Base-by-base conservation (phyloP, 2,113 vertebrate genomes). In the Emydura subglobosa region DNA sequence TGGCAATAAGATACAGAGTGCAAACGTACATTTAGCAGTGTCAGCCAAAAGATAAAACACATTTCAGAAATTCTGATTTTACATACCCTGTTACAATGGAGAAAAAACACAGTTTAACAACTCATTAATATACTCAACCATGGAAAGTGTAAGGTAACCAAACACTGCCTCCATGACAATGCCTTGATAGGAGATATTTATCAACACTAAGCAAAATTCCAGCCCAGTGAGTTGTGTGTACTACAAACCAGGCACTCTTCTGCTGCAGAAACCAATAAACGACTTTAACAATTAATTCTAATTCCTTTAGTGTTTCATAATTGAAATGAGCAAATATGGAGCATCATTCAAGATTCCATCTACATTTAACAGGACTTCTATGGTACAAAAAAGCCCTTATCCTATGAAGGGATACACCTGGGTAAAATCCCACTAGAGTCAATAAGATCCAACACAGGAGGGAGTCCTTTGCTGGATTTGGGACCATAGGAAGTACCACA, bases 291-390 rank as follows among this genome's bases (percentile, higher is more conserved):
- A 22, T 61, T 53, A 47, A 47, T 53, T 47, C n/a, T 4, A 1
- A 3, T 2, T 5, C 8, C 8, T 27, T 13, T 10, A 19, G 57
- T 44, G 4, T 47, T 7, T 3, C 0, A 1, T 27, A 39, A 16
- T n/a, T 61, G 65, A 65, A 3, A 29, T 11, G 5, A 1, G 9
- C 5, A 9, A 21, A 47, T 65, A 65, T 17, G 31, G 34, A 65
- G 61, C 61, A 65, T n/a, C 29, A n/a, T 25, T 22, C 44, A 13
- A 13, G 6, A 27, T 42, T 12, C 7, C 76, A 3, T 1, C 47
- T 49, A 3, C 7, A 21, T 5, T 12, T 2, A 74, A 24, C 68
- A 42, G n/a, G 34, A 74, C 68, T 39, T 39, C 21, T 74, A 74
- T 42, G 9, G 22, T 11, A 74, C 39, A 42, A 74, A 42, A 4